Conservation (phyloP, 2,113 vertebrate species). For the Rhinoderma darwinii region DNA sequence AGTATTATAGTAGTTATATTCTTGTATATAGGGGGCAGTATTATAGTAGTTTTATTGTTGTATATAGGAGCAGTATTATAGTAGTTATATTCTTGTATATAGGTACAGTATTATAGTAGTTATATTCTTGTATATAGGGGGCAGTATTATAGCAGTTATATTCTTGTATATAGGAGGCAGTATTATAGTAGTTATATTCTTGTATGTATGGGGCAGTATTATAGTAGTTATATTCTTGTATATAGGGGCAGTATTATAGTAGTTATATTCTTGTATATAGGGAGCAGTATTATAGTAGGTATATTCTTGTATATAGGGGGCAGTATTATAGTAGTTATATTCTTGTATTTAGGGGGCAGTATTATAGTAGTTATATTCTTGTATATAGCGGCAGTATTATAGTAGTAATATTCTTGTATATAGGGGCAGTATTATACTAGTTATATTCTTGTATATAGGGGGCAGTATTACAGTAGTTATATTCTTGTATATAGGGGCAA, state of each 20-base stretch:
- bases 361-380: background rate
- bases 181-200: conserved; percentile 4
- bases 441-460: background rate
- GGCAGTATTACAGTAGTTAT: background rate
- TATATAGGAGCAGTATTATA: conserved; percentile 1
- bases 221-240: background rate
- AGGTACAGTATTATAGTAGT: background rate
- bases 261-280: too few relatives aligned
- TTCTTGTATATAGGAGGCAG: background rate
- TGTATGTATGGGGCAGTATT: background rate
- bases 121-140: background rate
- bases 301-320: background rate
- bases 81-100: background rate
- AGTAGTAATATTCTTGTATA: too few relatives aligned
- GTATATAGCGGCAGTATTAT: too few relatives aligned
- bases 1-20: too few relatives aligned
- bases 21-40: too few relatives aligned
- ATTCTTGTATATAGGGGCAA: background rate
- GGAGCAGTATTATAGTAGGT: too few relatives aligned
- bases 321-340: background rate
- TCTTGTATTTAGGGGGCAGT: background rate
- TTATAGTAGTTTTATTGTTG: too few relatives aligned
- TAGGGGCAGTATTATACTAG: background rate
- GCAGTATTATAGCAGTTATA: conserved; percentile 1
- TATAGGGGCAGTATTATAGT: too few relatives aligned